phyloP scores from a whole-genome alignment of 2,797 vertebrate species.

The Spinus pinus region DNA sequence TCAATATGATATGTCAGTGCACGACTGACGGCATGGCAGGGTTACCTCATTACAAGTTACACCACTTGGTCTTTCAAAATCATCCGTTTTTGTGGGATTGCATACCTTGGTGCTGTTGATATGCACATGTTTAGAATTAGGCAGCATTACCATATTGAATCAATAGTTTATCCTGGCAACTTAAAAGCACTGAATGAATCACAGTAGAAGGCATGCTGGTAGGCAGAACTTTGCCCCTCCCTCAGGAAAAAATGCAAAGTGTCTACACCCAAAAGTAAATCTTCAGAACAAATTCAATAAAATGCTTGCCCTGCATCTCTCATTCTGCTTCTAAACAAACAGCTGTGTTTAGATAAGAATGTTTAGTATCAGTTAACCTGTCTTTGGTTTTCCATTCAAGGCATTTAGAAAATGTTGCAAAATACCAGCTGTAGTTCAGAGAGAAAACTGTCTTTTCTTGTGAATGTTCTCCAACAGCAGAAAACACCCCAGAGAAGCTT shows the following conservation, averaged over 20 bases:
- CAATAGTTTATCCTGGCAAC: slow-evolving; percentile 13
- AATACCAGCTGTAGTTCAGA: background rate
- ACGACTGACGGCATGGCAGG: background rate
- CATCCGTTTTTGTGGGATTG: slow-evolving; percentile 1
- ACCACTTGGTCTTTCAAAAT: slow-evolving; percentile 25
- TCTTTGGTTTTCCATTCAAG: background rate
- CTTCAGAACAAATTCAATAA: background rate
- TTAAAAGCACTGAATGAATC: slow-evolving; percentile 4
- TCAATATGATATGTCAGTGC: background rate
- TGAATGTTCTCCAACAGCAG: background rate
- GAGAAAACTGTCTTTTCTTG: background rate
- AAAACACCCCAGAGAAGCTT: background rate
- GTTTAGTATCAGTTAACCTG: background rate
- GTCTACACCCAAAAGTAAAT: background rate
- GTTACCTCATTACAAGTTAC: background rate
- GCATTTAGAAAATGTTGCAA: background rate
- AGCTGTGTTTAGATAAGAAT: background rate
- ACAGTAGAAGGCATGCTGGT: background rate
- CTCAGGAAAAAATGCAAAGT: background rate
- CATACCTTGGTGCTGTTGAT: background rate
- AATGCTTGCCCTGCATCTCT: background rate
- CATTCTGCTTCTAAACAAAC: background rate
- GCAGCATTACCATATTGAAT: slow-evolving; percentile 2
- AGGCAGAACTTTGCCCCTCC: background rate
- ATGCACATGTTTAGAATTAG: background rate